These are phyloP conservation scores for Ovis aries DNA, from an alignment of 2,113 vertebrate species.

Conservation along the genomic window DNA sequence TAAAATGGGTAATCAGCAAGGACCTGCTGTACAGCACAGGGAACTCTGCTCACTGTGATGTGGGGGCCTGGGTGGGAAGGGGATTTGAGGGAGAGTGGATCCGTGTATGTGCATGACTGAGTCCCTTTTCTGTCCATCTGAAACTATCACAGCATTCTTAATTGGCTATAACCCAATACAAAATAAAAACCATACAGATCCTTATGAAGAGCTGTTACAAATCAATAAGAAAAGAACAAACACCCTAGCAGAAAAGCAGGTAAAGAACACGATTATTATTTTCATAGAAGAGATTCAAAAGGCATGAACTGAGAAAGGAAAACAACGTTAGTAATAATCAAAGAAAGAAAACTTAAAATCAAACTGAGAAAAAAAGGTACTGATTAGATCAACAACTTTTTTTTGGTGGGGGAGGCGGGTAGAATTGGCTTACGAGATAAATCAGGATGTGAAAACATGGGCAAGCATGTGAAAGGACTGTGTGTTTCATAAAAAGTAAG, in stretches of 20 bases:
- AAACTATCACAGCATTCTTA: neutral
- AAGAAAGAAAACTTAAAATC: neutral
- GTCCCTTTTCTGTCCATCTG: neutral
- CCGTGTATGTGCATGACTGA: neutral
- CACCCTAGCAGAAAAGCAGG: neutral
- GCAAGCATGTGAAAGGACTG: neutral
- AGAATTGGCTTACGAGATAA: neutral
- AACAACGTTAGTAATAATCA: neutral
- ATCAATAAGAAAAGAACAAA: neutral
- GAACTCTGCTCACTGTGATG: neutral
- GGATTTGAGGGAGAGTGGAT: neutral
- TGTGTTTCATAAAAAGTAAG: neutral
- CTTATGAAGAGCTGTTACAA: neutral
- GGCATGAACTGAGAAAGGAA: neutral
- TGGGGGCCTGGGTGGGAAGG: neutral
- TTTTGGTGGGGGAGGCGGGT: accelerated
- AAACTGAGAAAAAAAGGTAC: neutral
- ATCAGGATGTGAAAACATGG: neutral
- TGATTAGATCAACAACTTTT: neutral
- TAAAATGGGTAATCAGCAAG: neutral
- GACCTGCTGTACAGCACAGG: neutral
- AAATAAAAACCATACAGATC: neutral
- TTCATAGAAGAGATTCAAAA: neutral
- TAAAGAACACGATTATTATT: neutral
- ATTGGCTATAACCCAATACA: neutral